Evolutionary conservation across 2,888 invertebrate species (phyloP), one percentile per base, ranked within the genome.

Genomic region (Dicycla oo): DNA sequence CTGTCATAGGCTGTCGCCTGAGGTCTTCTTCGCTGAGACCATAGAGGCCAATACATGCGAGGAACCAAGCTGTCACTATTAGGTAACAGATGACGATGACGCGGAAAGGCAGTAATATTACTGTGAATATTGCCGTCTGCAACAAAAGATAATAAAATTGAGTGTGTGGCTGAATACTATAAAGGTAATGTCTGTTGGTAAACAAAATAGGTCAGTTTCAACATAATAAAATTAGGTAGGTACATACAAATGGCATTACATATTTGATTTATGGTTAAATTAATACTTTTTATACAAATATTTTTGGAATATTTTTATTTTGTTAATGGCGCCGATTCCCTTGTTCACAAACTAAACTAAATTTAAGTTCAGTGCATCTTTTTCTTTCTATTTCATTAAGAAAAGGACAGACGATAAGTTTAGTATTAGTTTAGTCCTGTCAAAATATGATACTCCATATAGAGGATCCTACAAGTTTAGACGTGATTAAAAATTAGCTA

Each of bases 91-190:
- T 98, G 66, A 98, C 97, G 26, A 98, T 96, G 64, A 99, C 97
- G 73, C 99, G 97, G 70, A 99, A 96, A 51, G 99, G 99, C 78
- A 99, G 96, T 66, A 99, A 93, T 63, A 98, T 97, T 72, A 99
- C 97, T 20, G 98, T 98, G 93, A 99, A 97, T 88, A 99, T 96
- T 83, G 97, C 98, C 86, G 98, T 98, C 99, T 99, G 97, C 15
- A 97, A 97, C 89, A 92, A 92, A 90, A 84, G 83, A 73, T 47
- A 65, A 56, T 61, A 49, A 68, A 43, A 49, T n/a, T 51, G n/a
- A 38, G 62, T 26, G 26, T 56, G 56, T 57, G 47, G 30, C 5
- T 51, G n/a, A 49, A 30, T 20, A 67, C 51, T 34, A 18, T 47
- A n/a, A 13, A 38, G 15, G 13, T 47, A 30, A 71, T 30, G 34